phyloP scores from a whole-genome alignment of 2,888 invertebrate genomes.

The Carpatolechia fugitivella region DNA sequence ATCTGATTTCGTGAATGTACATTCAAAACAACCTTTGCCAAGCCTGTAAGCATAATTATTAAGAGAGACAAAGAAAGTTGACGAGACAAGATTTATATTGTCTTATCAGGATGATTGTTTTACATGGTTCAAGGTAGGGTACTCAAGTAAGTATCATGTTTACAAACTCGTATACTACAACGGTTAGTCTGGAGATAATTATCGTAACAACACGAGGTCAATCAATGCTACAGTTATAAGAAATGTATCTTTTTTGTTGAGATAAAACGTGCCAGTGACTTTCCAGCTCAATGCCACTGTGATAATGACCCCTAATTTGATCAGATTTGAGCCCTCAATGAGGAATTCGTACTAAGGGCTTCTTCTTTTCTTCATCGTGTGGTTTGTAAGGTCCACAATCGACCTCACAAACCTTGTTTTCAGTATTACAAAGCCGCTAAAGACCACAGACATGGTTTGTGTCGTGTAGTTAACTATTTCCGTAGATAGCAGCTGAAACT shows the following conservation, averaged over 20 bases:
- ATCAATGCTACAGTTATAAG: background rate
- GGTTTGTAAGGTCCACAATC: too few relatives aligned
- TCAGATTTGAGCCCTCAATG: too few relatives aligned
- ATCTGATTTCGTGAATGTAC: background rate
- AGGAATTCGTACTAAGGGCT: too few relatives aligned
- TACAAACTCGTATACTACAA: background rate
- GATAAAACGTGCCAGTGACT: background rate
- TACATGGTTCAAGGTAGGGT: conserved; percentile 31
- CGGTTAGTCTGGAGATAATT: background rate
- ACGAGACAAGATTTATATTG: background rate
- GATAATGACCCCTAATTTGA: background rate
- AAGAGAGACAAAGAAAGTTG: background rate
- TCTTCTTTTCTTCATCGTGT: too few relatives aligned
- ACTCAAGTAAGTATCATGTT: conserved; percentile 8
- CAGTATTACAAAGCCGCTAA: too few relatives aligned
- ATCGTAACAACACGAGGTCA: background rate
- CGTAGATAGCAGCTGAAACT: too few relatives aligned
- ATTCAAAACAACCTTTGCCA: background rate
- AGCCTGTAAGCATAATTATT: too few relatives aligned
- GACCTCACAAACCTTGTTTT: too few relatives aligned
- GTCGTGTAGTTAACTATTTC: too few relatives aligned
- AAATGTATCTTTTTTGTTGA: background rate
- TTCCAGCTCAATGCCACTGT: background rate
- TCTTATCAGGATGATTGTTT: background rate
- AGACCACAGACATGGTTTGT: too few relatives aligned